Evolutionary conservation across 2,113 vertebrate species (phyloP).

Genomic region (Phylloscopus trochiloides): DNA sequence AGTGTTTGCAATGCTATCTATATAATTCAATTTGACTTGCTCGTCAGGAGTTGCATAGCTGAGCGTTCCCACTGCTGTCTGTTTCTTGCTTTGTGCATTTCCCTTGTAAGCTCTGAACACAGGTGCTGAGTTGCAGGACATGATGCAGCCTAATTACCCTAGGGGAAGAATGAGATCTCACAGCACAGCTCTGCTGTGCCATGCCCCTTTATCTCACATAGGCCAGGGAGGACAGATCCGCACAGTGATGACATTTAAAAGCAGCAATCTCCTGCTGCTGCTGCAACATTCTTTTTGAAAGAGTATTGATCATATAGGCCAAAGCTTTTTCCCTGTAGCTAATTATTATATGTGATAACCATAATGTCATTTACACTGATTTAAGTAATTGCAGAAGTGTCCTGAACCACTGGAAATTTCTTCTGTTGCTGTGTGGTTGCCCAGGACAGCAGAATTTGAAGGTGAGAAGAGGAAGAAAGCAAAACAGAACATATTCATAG

Average conservation of each 20-base stretch:
- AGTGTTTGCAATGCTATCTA: not conserved
- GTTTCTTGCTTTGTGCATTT: not conserved
- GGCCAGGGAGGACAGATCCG: not conserved
- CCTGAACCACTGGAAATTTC: not conserved
- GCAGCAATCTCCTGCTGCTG: not conserved
- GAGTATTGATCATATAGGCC: not conserved
- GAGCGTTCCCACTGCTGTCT: not conserved
- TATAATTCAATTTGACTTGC: not conserved
- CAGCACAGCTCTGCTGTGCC: not conserved
- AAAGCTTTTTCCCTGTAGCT: not conserved
- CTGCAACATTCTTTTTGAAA: not conserved
- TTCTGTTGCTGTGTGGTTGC: not conserved
- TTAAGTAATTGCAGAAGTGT: not conserved
- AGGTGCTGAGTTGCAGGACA: not conserved
- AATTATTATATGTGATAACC: not conserved
- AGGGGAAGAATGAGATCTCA: not conserved
- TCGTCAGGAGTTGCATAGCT: not conserved
- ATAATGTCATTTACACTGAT: not conserved
- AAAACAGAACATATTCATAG: not conserved
- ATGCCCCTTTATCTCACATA: not conserved
- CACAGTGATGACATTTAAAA: not conserved
- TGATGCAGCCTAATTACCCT: not conserved
- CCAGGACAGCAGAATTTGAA: constrained; percentile 5
- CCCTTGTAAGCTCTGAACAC: not conserved
- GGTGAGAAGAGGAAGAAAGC: not conserved